Evolutionary conservation across 2,888 invertebrate species (phyloP), one percentile per base, ranked within the genome.

Genomic region (Empis stercorea): DNA sequence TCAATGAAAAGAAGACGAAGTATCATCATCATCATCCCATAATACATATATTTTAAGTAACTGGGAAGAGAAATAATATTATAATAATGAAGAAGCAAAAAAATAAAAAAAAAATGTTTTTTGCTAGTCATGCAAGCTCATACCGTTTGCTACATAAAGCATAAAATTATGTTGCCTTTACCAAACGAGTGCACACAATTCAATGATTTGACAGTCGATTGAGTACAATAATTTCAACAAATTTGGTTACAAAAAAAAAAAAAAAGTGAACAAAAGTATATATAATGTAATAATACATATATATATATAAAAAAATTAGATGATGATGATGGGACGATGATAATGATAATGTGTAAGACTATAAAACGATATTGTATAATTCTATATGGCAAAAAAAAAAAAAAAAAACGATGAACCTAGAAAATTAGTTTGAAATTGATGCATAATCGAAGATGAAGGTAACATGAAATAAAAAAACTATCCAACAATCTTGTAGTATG

Each of bases 201-300:
- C 40, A 40, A 40, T 40, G 40, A 40, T 40, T 40, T 40, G 40
- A 40, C 40, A 40, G 40, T 40, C 40, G 40, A 40, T 40, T 40
- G 40, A 40, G 23, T 27, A 20, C 40, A 40, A 40, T 40, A 40
- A 40, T 40, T 40, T 40, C 23, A 40, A 40, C 40, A 40, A 40
- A 40, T 40, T 40, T 40, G 20, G 23, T 27, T 40, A 40, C 40
- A 40, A 40, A 10, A 40, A 20, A 38, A 3, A 9, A 40, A 40
- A 10, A 40, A 20, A 38, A 3, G 15, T 15, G 10, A n/a, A 14
- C 10, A 15, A 36, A 36, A 36, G 14, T 14, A 7, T n/a, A n/a
- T n/a, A n/a, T n/a, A n/a, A n/a, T 2, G 34, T n/a, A 38, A 11
- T 11, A 16, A 20, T 39, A 39, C 9, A 17, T 38, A 17, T 38